Percentiles rank a stretch among this genome's conserved stretches.
Conservation (phyloP, 35 echinoderm and acorn worm species). For the Apostichopus japonicus region DNA sequence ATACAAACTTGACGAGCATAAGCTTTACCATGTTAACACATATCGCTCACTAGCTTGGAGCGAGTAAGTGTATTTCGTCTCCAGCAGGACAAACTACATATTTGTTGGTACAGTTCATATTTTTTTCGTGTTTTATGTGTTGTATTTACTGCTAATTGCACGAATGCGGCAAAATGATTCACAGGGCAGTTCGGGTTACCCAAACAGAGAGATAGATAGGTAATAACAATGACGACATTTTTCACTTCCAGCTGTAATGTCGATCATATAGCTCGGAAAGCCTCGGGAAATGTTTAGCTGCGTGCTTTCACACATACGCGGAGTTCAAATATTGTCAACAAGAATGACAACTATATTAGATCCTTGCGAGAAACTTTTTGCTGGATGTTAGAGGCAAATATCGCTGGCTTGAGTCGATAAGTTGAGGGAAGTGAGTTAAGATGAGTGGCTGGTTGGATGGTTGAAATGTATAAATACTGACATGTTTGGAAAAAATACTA, state of each 20-base stretch:
- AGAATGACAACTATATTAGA: conserved; percentile 45
- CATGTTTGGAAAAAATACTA: too few species aligned
- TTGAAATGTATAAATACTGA: too few species aligned
- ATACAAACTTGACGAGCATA: too few species aligned
- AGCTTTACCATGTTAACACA: too few species aligned
- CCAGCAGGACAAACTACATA: not conserved
- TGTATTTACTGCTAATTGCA: conserved; percentile 24
- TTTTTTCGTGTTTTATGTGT: not conserved
- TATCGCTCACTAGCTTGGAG: too few species aligned
- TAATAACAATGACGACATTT: conserved; percentile 38
- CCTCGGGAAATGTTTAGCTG: conserved; percentile 27
- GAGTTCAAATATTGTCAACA: conserved; percentile 41
- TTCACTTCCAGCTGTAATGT: conserved; percentile 19
- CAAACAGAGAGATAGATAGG: conserved; percentile 3
- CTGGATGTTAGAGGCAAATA: not conserved
- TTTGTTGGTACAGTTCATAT: not conserved
- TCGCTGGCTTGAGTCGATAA: too few species aligned
- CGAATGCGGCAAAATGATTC: conserved; percentile 46
- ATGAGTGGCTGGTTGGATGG: too few species aligned
- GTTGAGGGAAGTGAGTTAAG: too few species aligned
- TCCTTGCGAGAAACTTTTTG: not conserved
- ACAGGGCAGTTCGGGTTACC: conserved; percentile 49
- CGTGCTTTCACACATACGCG: conserved; percentile 22
- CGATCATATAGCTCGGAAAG: not conserved
- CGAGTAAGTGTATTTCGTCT: not conserved